Conservation (phyloP, 2,113 vertebrate genomes). For the Propithecus coquereli region DNA sequence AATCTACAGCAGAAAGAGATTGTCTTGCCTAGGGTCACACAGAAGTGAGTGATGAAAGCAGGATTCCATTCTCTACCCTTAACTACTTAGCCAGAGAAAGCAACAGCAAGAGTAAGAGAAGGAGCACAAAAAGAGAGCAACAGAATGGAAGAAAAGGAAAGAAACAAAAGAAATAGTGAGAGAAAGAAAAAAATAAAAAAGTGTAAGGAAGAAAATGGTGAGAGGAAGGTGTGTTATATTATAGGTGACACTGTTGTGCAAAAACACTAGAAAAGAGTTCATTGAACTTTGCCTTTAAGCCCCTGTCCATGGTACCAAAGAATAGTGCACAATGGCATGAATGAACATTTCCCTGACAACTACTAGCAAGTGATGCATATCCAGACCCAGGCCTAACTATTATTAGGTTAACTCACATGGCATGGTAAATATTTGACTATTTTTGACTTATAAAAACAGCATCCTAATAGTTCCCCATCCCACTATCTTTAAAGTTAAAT, state of each 20-base stretch:
- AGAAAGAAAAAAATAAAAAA: neutral
- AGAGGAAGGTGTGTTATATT: neutral
- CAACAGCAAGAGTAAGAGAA: neutral
- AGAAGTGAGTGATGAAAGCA: neutral
- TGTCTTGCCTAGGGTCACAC: neutral
- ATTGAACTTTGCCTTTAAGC: neutral
- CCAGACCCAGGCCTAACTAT: neutral
- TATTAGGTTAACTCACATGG: neutral
- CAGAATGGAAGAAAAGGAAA: neutral
- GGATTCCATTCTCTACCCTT: neutral
- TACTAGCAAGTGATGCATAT: neutral
- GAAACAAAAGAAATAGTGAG: neutral
- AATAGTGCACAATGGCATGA: neutral
- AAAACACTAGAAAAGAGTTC: neutral
- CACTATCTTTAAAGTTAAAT: neutral
- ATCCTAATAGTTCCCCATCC: neutral
- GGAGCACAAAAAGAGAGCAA: neutral
- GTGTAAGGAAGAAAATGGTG: neutral
- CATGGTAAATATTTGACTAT: neutral
- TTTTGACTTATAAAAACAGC: slow-evolving; percentile 3
- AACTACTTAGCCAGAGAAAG: neutral
- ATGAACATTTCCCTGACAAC: neutral
- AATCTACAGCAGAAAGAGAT: neutral
- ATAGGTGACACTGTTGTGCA: neutral
- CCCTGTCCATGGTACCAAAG: neutral